These are phyloP conservation scores for Forbesichthys agassizii DNA, from an alignment of 2,113 vertebrate genomes.

Conservation along the genomic window DNA sequence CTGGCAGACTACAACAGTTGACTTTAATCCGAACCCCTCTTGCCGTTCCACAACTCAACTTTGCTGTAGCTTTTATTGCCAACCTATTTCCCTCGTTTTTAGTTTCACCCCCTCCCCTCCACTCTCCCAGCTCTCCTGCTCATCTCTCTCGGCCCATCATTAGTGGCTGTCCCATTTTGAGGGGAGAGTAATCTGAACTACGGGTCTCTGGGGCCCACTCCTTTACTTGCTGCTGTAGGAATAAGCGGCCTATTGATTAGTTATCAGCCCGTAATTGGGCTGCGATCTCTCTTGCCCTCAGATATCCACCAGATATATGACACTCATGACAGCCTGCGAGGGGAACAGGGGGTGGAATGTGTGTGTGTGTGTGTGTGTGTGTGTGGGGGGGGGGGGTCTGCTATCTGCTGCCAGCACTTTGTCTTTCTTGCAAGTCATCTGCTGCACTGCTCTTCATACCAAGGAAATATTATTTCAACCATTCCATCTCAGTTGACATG, in stretches of 20 bases:
- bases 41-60: background rate
- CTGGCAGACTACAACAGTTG: no score
- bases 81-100: slow-evolving; percentile 18
- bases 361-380: slow-evolving; percentile 51
- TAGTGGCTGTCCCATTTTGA: slow-evolving; percentile 91
- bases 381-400: slow-evolving; percentile 83
- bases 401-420: slow-evolving; percentile 76
- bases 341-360: slow-evolving; percentile 83
- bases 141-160: slow-evolving; percentile 82
- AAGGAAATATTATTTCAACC: slow-evolving; percentile 63
- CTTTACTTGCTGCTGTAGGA: slow-evolving; percentile 99
- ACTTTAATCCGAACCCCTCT: no score
- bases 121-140: slow-evolving; percentile 35
- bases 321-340: slow-evolving; percentile 91
- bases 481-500: slow-evolving; percentile 56
- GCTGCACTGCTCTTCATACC: slow-evolving; percentile 52
- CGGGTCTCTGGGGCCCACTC: slow-evolving; percentile 94
- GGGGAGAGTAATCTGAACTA: slow-evolving; percentile 98
- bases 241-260: slow-evolving; percentile 99
- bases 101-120: slow-evolving; percentile 60
- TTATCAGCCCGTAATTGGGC: slow-evolving; percentile 99
- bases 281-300: slow-evolving; percentile 91
- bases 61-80: slow-evolving; percentile 1
- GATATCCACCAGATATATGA: slow-evolving; percentile 91
- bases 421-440: slow-evolving; percentile 67